Percentiles rank a stretch among this genome's conserved stretches.
These are phyloP conservation scores for Syritta pipiens DNA, from an alignment of 2,888 invertebrate species.

Conservation along the genomic window DNA sequence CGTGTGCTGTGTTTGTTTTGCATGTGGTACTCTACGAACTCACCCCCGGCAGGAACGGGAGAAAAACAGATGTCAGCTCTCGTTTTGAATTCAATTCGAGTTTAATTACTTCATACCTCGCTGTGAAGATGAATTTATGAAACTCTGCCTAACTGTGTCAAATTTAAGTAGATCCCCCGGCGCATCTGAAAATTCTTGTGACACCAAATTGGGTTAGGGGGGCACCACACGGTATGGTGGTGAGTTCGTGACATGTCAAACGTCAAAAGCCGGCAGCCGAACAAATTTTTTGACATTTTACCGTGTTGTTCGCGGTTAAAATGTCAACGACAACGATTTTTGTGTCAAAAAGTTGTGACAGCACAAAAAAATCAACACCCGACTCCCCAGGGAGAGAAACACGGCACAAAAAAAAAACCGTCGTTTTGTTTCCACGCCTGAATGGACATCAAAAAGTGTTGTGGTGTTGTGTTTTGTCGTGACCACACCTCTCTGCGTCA, in stretches of 20 bases:
- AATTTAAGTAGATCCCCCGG: slow-evolving; percentile 60
- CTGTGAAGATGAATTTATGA: slow-evolving; percentile 41
- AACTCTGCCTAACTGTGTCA: slow-evolving; percentile 65
- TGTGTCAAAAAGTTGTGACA: slow-evolving; percentile 43
- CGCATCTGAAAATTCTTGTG: slow-evolving; percentile 24
- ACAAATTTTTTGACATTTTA: slow-evolving; percentile 61
- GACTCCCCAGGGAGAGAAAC: too few relatives aligned
- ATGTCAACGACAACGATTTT: slow-evolving; percentile 64
- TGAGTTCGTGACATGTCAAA: slow-evolving; percentile 36
- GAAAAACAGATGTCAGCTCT: slow-evolving; percentile 57
- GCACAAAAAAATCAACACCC: slow-evolving; percentile 3
- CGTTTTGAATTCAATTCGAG: slow-evolving; percentile 56
- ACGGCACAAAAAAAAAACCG: too few relatives aligned
- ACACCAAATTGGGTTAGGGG: slow-evolving; percentile 42
- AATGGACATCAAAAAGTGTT: slow-evolving; percentile 55
- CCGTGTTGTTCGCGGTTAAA: slow-evolving; percentile 54
- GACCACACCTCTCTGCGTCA: slow-evolving; percentile 38
- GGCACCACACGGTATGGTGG: slow-evolving; percentile 18
- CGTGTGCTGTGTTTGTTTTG: slow-evolving; percentile 28
- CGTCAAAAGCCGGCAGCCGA: slow-evolving; percentile 43
- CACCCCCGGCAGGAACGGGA: slow-evolving; percentile 53
- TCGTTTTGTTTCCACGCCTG: slow-evolving; percentile 48
- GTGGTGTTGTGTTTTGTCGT: slow-evolving; percentile 11
- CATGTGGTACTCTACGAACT: slow-evolving; percentile 68
- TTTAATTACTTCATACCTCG: slow-evolving; percentile 68